phyloP scores from a whole-genome alignment of 2,888 invertebrate species.

The Terebella lapidaria region DNA sequence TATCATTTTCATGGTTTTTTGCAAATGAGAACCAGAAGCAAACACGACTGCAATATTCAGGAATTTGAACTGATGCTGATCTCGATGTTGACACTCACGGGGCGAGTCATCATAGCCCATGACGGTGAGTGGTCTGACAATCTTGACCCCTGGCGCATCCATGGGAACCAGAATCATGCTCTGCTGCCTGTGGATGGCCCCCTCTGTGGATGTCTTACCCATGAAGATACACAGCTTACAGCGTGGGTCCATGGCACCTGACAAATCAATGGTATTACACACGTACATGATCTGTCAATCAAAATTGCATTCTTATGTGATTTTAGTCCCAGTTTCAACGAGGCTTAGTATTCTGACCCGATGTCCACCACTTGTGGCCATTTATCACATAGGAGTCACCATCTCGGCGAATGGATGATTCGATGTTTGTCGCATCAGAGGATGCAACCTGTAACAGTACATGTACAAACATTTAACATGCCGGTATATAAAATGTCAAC shows the following conservation, averaged over 20 bases:
- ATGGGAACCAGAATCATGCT: constrained; percentile 57
- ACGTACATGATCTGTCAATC: too few relatives aligned
- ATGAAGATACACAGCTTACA: constrained; percentile 56
- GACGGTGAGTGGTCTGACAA: constrained; percentile 52
- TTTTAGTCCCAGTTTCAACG: not conserved
- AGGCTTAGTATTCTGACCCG: constrained; percentile 40
- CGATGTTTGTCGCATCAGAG: constrained; percentile 57
- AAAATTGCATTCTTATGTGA: too few relatives aligned
- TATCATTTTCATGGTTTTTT: too few relatives aligned
- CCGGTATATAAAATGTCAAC: not conserved
- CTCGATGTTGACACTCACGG: too few relatives aligned
- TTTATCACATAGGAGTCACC: constrained; percentile 54
- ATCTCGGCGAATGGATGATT: constrained; percentile 50
- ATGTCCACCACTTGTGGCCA: constrained; percentile 57
- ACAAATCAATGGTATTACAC: constrained; percentile 20
- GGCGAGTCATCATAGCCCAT: constrained; percentile 55
- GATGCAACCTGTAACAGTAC: constrained; percentile 51
- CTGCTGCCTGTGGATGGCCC: constrained; percentile 51
- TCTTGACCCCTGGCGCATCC: constrained; percentile 53
- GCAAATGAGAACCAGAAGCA: too few relatives aligned
- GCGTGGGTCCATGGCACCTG: constrained; percentile 53
- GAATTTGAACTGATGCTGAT: too few relatives aligned
- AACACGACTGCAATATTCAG: too few relatives aligned
- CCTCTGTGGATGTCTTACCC: constrained; percentile 52
- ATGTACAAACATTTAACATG: not conserved